Base-by-base conservation (phyloP, 2,797 vertebrate species). In the Channa striata region DNA sequence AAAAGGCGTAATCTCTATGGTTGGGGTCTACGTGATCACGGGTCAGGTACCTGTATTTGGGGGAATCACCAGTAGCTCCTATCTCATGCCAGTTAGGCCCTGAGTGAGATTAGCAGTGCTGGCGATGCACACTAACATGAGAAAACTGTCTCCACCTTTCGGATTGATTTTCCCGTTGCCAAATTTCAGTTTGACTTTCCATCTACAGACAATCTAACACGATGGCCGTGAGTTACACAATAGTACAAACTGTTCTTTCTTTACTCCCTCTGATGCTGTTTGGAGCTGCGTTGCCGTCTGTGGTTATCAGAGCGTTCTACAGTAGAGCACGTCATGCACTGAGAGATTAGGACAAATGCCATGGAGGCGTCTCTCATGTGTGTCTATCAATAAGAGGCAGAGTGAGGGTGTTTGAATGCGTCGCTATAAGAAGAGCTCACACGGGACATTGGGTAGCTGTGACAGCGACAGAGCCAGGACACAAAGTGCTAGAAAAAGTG, bases 291-390 rank as follows among this genome's bases (percentile, higher is more conserved):
- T 51, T 66, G 47, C 54, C 48, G 61, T 69, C 43, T 82, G 61
- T 62, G 59, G 49, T 81, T 80, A 86, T 88, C 77, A 37, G 36
- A 46, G 43, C 53, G 73, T 68, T 57, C 77, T 59, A 49, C 46
- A 49, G 69, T 47, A 44, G 71, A 78, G 73, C 65, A 43, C 12
- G 23, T 59, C 77, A 48, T 69, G 63, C 62, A 59, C 50, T 25
- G 70, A 67, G 60, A 83, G 83, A 89, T 90, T 68, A 87, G 74
- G 36, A 64, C 62, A 62, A 64, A 78, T 72, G 65, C 49, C 74
- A 72, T 5, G 14, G 56, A 44, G 50, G 54, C 48, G 0, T 81
- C 68, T 80, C 49, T 11, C 66, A 57, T 59, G 54, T 48, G 48
- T 43, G 59, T 61, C 42, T 67, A 48, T 72, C 66, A 59, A 60